These are phyloP conservation scores for Eristalis arbustorum DNA, from an alignment of 2,888 invertebrate species.

Conservation along the genomic window DNA sequence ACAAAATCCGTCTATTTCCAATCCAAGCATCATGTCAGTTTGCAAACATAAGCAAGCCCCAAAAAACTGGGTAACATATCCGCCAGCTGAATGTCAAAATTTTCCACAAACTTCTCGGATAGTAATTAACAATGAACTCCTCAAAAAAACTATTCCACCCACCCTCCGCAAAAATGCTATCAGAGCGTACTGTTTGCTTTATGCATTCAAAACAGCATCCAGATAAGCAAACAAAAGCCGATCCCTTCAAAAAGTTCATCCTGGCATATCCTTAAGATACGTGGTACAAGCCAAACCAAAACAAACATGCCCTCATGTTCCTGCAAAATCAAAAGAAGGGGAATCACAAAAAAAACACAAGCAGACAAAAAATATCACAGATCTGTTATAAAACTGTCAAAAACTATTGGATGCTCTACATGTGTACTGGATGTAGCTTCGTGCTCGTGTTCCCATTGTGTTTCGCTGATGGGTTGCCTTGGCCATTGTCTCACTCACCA, in stretches of 20 bases:
- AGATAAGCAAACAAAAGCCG: constrained; percentile 38
- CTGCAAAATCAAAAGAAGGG: background rate
- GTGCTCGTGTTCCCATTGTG: constrained; percentile 16
- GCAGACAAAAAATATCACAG: background rate
- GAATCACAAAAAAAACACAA: background rate
- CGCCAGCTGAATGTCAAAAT: background rate
- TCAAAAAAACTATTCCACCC: constrained; percentile 15
- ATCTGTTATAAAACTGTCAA: constrained; percentile 52
- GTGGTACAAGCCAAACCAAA: constrained; percentile 2
- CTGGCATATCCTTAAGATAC: constrained; percentile 20
- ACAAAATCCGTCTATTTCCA: background rate
- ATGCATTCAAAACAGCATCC: constrained; percentile 34
- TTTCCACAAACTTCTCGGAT: constrained; percentile 1
- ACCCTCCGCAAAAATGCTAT: background rate
- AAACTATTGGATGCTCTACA: constrained; percentile 23
- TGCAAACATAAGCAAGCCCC: background rate
- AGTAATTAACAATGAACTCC: constrained; percentile 17
- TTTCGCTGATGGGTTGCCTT: constrained; percentile 15
- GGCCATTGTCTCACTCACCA: background rate
- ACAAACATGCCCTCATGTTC: constrained; percentile 1
- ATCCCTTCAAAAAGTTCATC: constrained; percentile 19
- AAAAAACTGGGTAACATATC: constrained; percentile 1
- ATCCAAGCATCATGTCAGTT: background rate
- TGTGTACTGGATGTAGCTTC: constrained; percentile 1
- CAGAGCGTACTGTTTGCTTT: constrained; percentile 7